These are phyloP conservation scores for Neosilurus hyrtlii DNA, from an alignment of 2,797 vertebrate species.

Conservation along the genomic window DNA sequence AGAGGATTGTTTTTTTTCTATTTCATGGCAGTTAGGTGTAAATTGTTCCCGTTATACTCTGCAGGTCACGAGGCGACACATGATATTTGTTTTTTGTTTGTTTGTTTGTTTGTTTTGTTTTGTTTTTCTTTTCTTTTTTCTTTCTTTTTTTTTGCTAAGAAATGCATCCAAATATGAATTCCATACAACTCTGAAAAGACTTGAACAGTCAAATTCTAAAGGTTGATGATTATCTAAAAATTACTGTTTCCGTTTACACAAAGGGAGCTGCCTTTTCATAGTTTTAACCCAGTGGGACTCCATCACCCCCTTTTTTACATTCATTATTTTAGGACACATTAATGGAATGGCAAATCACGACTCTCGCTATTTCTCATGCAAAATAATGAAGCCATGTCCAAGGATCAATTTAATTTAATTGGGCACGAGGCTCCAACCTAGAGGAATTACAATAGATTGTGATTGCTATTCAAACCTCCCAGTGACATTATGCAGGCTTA, in stretches of 20 bases:
- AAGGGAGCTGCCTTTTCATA: conserved; percentile 6
- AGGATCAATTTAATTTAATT: conserved; percentile 55
- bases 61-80: background rate
- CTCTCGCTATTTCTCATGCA: conserved; percentile 39
- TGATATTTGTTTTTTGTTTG: background rate
- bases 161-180: background rate
- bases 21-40: background rate
- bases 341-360: conserved; percentile 32
- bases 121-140: background rate
- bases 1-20: background rate
- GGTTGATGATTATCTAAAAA: conserved; percentile 27
- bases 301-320: conserved; percentile 32
- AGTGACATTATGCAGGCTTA: conserved; percentile 35
- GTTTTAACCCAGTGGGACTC: conserved; percentile 40
- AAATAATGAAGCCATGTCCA: conserved; percentile 49
- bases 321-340: conserved; percentile 44
- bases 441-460: conserved; percentile 39
- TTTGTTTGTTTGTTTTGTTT: background rate
- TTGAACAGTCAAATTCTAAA: conserved; percentile 14
- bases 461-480: conserved; percentile 43
- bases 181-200: background rate
- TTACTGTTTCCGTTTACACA: conserved; percentile 19
- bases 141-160: background rate
- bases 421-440: conserved; percentile 29
- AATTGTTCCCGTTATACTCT: background rate